Evolutionary conservation across 2,797 vertebrate genomes (phyloP).

Genomic region (Hipposideros larvatus): DNA sequence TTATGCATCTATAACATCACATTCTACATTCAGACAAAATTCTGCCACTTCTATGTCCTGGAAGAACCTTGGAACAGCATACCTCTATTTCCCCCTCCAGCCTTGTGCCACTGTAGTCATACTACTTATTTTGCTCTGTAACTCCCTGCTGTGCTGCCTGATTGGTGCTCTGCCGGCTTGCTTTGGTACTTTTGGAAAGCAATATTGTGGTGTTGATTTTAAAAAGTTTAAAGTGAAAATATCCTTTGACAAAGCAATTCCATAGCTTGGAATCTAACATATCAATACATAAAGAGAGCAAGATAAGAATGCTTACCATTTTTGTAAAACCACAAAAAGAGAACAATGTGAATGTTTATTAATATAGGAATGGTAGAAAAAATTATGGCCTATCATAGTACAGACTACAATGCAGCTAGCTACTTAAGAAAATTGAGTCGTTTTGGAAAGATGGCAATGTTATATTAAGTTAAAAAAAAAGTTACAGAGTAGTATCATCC

Average conservation of each 20-base stretch:
- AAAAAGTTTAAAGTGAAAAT: neutral
- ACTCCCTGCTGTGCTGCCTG: neutral
- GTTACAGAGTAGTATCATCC: neutral
- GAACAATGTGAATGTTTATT: neutral
- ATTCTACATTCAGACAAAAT: neutral
- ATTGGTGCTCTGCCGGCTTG: neutral
- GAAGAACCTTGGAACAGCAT: neutral
- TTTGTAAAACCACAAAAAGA: constrained; percentile 13
- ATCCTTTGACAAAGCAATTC: constrained; percentile 37
- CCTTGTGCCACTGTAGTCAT: neutral
- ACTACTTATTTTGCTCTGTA: neutral
- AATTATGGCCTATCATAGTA: neutral
- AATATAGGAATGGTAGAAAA: neutral
- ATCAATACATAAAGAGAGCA: neutral
- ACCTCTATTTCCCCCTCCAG: neutral
- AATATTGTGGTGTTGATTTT: neutral
- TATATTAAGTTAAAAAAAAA: constrained; percentile 2
- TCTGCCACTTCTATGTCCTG: neutral
- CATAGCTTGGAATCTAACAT: neutral
- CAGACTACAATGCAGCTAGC: neutral
- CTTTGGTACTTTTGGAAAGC: neutral
- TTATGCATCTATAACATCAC: neutral
- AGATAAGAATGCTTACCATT: neutral
- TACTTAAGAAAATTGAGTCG: neutral
- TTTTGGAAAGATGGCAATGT: neutral